A percentile compares a stretch with the other conserved stretches of the same genome.
Evolutionary conservation across 2,113 vertebrate genomes (phyloP).

Genomic region (Falco punctatus): DNA sequence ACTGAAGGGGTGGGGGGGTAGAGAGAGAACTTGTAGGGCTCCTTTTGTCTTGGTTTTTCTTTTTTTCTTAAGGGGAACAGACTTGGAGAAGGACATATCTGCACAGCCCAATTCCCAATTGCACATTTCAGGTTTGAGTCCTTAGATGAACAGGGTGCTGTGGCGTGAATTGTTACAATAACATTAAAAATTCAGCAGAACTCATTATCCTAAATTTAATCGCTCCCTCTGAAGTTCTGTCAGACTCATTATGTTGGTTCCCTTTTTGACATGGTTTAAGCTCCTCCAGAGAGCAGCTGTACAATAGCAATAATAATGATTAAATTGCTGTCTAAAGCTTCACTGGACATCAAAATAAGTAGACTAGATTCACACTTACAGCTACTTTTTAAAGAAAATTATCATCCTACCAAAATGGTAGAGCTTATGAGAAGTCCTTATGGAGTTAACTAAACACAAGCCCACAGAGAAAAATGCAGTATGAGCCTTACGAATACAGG

Average conservation of each 20-base stretch:
- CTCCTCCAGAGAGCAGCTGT: constrained; percentile 54
- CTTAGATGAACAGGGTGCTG: constrained; percentile 5
- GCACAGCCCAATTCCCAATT: not conserved
- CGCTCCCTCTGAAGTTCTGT: constrained; percentile 53
- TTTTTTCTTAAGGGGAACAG: not conserved
- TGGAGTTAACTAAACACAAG: not conserved
- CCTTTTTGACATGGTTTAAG: constrained; percentile 54
- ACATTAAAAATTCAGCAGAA: constrained; percentile 51
- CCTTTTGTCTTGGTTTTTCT: not conserved
- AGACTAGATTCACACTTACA: constrained; percentile 29
- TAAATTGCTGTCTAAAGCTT: constrained; percentile 70
- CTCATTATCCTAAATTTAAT: constrained; percentile 64
- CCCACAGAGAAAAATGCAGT: not conserved
- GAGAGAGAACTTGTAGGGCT: not conserved
- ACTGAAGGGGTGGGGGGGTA: too few relatives aligned
- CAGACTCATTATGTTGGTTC: constrained; percentile 65
- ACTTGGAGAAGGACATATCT: not conserved
- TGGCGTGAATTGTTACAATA: constrained; percentile 30
- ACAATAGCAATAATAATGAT: constrained; percentile 65
- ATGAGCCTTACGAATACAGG: accelerated
- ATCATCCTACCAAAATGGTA: not conserved
- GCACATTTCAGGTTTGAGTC: not conserved
- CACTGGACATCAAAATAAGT: constrained; percentile 63
- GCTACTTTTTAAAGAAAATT: constrained; percentile 19
- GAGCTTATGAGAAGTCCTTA: not conserved